phyloP scores from a whole-genome alignment of 2,113 vertebrate species.

The Anguilla rostrata region DNA sequence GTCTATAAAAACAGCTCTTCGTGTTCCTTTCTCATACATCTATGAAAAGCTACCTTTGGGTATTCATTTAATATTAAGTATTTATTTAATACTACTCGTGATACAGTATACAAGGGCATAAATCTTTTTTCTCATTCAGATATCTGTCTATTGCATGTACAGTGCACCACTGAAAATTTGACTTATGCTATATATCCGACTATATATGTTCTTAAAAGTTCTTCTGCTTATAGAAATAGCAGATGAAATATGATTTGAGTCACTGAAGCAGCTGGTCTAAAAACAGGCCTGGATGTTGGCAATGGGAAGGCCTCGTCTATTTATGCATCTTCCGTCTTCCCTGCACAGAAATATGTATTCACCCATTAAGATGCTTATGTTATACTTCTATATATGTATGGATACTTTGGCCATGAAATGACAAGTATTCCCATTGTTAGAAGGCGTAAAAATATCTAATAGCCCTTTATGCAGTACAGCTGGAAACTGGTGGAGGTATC shows the following conservation, averaged over 20 bases:
- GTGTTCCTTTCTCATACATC: neutral
- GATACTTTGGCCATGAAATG: neutral
- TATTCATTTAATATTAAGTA: neutral
- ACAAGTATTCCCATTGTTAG: conserved; percentile 16
- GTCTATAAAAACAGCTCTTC: neutral
- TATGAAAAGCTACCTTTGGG: neutral
- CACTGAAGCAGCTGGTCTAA: conserved; percentile 31
- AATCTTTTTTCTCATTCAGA: neutral
- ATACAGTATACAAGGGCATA: neutral
- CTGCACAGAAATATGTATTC: neutral
- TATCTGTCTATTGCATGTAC: neutral
- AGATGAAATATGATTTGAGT: conserved; percentile 36
- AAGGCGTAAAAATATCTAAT: conserved; percentile 28
- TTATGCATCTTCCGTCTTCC: neutral
- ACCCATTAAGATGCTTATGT: neutral
- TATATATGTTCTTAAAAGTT: conserved; percentile 17
- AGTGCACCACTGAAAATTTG: neutral
- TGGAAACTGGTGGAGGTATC: conserved; percentile 4
- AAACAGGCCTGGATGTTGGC: conserved; percentile 33
- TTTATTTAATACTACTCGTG: neutral
- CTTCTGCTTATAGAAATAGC: conserved; percentile 32
- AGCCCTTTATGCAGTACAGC: neutral
- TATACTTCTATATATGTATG: neutral
- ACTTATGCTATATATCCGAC: neutral
- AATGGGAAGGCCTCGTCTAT: conserved; percentile 11